Evolutionary conservation across 2,888 invertebrate species (phyloP).

Genomic region (Cartodere bifasciata): DNA sequence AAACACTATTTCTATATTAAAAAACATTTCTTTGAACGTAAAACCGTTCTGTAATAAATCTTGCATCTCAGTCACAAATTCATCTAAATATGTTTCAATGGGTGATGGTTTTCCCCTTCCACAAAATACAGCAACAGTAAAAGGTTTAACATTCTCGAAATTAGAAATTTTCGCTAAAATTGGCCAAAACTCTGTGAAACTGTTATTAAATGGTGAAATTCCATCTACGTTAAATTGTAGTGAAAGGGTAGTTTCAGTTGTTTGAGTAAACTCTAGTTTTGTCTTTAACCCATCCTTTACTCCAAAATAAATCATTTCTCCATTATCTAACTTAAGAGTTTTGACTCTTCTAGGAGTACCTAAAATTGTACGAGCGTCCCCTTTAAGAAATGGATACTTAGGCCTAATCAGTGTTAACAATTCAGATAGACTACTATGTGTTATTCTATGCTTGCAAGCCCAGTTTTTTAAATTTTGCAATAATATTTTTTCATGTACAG

Average conservation of each 20-base stretch:
- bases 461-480: constrained; percentile 2
- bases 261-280: constrained; percentile 1
- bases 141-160: constrained; percentile 8
- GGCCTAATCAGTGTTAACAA: constrained; percentile 2
- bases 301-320: constrained; percentile 10
- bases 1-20: not conserved
- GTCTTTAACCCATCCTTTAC: constrained; percentile 6
- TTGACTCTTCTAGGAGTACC: constrained; percentile 7
- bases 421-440: constrained; percentile 2
- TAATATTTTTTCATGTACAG: constrained; percentile 3
- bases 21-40: not conserved
- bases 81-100: not conserved
- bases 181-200: constrained; percentile 9
- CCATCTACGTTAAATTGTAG: constrained; percentile 11
- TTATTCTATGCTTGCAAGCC: not conserved
- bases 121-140: not conserved
- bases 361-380: constrained; percentile 8
- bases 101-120: not conserved
- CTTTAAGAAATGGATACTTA: constrained; percentile 4
- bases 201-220: constrained; percentile 10
- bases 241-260: constrained; percentile 3
- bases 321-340: constrained; percentile 9
- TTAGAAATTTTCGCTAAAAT: constrained; percentile 8
- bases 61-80: not conserved
- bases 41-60: not conserved